A percentile compares a stretch with the other conserved stretches of the same genome.
phyloP scores from a whole-genome alignment of 2,888 invertebrate genomes.

The Agelastica alni region DNA sequence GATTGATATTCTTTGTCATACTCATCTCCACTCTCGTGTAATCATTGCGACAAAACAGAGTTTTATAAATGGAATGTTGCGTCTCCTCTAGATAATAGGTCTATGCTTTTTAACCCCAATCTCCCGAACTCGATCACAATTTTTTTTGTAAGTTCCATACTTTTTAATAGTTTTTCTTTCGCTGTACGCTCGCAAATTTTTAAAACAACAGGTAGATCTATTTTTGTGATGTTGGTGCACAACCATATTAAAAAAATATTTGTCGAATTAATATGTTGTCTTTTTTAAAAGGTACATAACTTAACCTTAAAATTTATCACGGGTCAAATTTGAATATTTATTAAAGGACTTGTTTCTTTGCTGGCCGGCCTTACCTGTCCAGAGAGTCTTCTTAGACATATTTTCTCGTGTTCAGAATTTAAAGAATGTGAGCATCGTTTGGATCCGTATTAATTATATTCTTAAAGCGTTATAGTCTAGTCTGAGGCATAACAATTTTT shows the following conservation, averaged over 20 bases:
- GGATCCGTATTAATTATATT: conserved; percentile 45
- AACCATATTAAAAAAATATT: conserved; percentile 52
- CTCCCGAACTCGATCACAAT: too few species aligned
- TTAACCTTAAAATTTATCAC: conserved; percentile 55
- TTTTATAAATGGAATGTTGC: too few species aligned
- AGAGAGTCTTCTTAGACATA: conserved; percentile 42
- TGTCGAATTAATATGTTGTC: conserved; percentile 56
- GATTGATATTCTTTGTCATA: too few species aligned
- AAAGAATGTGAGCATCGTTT: conserved; percentile 46
- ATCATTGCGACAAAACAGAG: too few species aligned
- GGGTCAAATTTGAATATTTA: conserved; percentile 39
- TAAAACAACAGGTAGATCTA: too few species aligned
- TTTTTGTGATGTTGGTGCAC: too few species aligned
- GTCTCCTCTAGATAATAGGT: too few species aligned
- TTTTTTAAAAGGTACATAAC: conserved; percentile 55
- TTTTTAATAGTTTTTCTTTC: too few species aligned
- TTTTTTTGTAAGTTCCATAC: too few species aligned
- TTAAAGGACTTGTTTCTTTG: conserved; percentile 35
- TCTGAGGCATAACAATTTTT: conserved; percentile 8
- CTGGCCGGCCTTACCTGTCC: conserved; percentile 40
- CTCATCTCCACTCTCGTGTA: too few species aligned
- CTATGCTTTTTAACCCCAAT: too few species aligned
- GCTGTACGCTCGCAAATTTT: too few species aligned
- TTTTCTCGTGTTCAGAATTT: conserved; percentile 50
- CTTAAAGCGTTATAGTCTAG: conserved; percentile 9